These are phyloP conservation scores for Amphipoea oculea DNA, from an alignment of 2,888 invertebrate species.

Conservation along the genomic window DNA sequence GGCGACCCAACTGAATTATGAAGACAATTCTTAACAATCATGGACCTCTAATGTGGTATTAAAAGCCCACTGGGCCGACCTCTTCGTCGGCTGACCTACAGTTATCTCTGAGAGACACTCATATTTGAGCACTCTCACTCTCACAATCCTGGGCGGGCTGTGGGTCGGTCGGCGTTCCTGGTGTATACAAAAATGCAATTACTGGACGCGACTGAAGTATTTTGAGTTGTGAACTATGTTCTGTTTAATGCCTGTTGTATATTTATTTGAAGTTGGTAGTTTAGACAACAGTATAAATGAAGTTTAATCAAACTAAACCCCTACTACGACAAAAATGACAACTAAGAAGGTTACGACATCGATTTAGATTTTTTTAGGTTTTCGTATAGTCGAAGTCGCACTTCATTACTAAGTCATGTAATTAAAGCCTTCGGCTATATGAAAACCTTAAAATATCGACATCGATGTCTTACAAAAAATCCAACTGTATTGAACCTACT, in stretches of 20 bases:
- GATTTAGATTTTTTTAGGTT: not conserved
- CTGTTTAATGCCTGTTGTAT: not conserved
- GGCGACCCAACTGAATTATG: conserved; percentile 72
- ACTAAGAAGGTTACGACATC: not conserved
- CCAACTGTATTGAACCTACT: not conserved
- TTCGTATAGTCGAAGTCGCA: not conserved
- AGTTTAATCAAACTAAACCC: not conserved
- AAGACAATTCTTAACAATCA: conserved; percentile 75
- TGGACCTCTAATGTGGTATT: conserved; percentile 67
- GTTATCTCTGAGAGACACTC: conserved; percentile 78
- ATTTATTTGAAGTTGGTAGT: not conserved
- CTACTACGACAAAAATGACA: not conserved
- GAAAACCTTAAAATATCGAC: not conserved
- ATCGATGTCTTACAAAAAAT: not conserved
- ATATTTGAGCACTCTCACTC: conserved; percentile 71
- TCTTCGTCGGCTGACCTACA: conserved; percentile 68
- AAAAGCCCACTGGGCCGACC: conserved; percentile 60
- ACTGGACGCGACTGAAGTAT: conserved; percentile 42
- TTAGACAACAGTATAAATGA: not conserved
- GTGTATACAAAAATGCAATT: conserved; percentile 61
- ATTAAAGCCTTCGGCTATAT: not conserved
- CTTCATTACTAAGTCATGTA: too few species aligned
- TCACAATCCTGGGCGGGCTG: conserved; percentile 66
- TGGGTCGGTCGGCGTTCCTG: conserved; percentile 42
- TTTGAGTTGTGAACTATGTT: conserved; percentile 4